phyloP scores from a whole-genome alignment of 2,888 invertebrate genomes.

The Diplazon laetatorius region DNA sequence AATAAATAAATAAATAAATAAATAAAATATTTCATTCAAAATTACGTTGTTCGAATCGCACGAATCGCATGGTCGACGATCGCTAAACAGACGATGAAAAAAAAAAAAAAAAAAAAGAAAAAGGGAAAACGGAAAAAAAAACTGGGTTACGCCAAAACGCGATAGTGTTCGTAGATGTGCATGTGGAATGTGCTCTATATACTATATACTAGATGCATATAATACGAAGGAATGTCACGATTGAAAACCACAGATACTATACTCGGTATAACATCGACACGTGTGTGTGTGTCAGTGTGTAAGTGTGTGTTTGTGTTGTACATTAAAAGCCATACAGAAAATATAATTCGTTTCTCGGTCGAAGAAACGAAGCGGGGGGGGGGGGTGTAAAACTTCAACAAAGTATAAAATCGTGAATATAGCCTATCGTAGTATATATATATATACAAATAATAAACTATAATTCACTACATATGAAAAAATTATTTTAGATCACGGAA shows the following conservation, averaged over 20 bases:
- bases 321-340: not conserved
- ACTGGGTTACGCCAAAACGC: constrained; percentile 35
- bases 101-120: constrained; percentile 10
- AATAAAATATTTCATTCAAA: too few species aligned
- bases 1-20: too few species aligned
- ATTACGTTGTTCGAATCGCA: too few species aligned
- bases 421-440: too few species aligned
- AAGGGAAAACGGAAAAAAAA: constrained; percentile 14
- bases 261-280: too few species aligned
- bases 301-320: not conserved
- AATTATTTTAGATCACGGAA: too few species aligned
- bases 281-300: too few species aligned
- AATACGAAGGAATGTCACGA: constrained; percentile 15
- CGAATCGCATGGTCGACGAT: constrained; percentile 6
- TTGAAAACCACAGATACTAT: not conserved
- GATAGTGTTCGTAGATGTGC: constrained; percentile 18
- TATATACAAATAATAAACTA: too few species aligned
- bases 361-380: constrained; percentile 6
- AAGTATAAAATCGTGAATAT: constrained; percentile 37
- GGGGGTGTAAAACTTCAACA: constrained; percentile 5
- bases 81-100: constrained; percentile 25
- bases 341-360: constrained; percentile 25
- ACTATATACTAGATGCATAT: not conserved
- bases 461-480: too few species aligned
- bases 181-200: too few species aligned